phyloP scores from a whole-genome alignment of 2,888 invertebrate species.

The Caenorhabditis afra region DNA sequence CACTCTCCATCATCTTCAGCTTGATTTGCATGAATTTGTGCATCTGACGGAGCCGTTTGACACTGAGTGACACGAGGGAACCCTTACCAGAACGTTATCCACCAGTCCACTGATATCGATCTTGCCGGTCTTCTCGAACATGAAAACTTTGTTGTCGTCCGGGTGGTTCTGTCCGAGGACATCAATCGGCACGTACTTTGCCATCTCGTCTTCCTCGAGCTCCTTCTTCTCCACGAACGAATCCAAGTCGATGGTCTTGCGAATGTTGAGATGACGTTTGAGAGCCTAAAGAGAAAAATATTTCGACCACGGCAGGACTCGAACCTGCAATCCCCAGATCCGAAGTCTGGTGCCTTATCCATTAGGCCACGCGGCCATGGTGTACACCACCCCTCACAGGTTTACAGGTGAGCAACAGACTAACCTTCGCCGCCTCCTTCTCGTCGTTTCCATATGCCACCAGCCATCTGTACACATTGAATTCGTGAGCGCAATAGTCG shows the following conservation, averaged over 20 bases:
- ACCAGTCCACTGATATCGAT: constrained; percentile 76
- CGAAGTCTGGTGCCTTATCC: constrained; percentile 74
- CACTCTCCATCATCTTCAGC: constrained; percentile 77
- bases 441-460: constrained; percentile 75
- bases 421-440: constrained; percentile 66
- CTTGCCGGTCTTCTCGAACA: constrained; percentile 72
- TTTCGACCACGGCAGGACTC: constrained; percentile 1
- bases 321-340: constrained; percentile 68
- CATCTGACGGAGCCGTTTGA: constrained; percentile 61
- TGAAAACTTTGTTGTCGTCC: constrained; percentile 68
- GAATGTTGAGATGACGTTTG: constrained; percentile 74
- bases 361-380: constrained; percentile 71
- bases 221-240: constrained; percentile 48
- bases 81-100: constrained; percentile 51
- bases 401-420: neutral
- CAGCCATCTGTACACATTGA: constrained; percentile 76
- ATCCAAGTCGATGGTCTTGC: constrained; percentile 71
- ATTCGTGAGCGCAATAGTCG: constrained; percentile 66
- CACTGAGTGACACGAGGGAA: neutral
- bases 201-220: constrained; percentile 48
- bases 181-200: constrained; percentile 72
- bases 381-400: neutral
- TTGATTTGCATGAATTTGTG: constrained; percentile 76
- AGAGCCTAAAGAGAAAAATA: constrained; percentile 59
- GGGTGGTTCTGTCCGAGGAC: constrained; percentile 71